Conservation (phyloP, 2,888 invertebrate genomes). For the Nephrocerus scutellatus region DNA sequence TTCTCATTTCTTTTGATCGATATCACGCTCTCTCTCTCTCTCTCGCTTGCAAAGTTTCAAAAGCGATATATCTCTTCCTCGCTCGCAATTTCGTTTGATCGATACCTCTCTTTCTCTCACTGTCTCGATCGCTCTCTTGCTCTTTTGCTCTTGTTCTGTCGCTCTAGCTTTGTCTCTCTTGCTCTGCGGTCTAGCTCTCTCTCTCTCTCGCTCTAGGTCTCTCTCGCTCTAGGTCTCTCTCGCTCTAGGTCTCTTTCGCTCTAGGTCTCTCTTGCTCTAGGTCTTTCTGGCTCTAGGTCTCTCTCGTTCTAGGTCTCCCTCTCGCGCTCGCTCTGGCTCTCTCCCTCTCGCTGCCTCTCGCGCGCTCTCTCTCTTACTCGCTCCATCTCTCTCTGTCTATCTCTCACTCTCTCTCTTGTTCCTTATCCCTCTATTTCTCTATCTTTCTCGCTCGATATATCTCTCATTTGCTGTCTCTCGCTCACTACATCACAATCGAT, state of each 20-base stretch:
- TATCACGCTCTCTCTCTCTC: too few species aligned
- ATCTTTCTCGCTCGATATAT: neutral
- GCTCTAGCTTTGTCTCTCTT: too few species aligned
- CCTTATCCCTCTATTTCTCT: neutral
- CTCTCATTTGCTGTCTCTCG: neutral
- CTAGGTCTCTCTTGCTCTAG: neutral
- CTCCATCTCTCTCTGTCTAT: neutral
- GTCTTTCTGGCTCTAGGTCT: neutral
- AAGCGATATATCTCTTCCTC: too few species aligned
- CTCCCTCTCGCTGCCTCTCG: neutral
- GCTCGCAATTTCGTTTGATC: too few species aligned
- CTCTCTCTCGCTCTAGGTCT: too few species aligned
- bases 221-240: too few species aligned
- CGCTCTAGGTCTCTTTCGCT: neutral
- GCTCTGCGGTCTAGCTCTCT: too few species aligned
- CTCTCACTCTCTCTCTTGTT: neutral
- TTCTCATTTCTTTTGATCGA: too few species aligned
- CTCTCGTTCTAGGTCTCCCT: neutral
- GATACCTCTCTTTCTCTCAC: too few species aligned
- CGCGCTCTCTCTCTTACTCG: neutral
- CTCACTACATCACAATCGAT: neutral
- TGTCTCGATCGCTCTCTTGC: too few species aligned
- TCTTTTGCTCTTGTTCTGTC: too few species aligned
- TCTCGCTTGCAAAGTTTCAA: too few species aligned
- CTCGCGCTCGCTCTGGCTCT: neutral